Evolutionary conservation across 2,888 invertebrate genomes (phyloP).

Genomic region (Acanthosepion pharaonis): DNA sequence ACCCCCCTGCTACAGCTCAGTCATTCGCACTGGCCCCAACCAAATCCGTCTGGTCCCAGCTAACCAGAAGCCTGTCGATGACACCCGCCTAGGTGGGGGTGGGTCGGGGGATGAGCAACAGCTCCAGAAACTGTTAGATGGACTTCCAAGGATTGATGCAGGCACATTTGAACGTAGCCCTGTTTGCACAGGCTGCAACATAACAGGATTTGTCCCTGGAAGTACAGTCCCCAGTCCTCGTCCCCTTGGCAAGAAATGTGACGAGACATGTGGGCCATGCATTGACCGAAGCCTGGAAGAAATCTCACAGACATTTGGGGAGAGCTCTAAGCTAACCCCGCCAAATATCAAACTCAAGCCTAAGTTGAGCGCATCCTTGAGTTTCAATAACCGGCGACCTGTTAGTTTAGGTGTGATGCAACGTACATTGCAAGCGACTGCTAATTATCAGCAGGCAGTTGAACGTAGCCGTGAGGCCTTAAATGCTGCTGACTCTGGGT

Average conservation of each 20-base stretch:
- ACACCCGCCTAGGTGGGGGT: slow-evolving; percentile 44
- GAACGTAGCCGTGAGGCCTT: slow-evolving; percentile 41
- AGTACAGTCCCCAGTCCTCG: slow-evolving; percentile 55
- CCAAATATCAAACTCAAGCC: slow-evolving; percentile 40
- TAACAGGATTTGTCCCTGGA: slow-evolving; percentile 47
- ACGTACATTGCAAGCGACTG: slow-evolving; percentile 41
- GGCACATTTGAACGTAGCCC: slow-evolving; percentile 66
- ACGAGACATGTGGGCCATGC: slow-evolving; percentile 62
- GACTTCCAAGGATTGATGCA: slow-evolving; percentile 66
- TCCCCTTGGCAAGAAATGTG: slow-evolving; percentile 52
- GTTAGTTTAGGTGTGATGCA: slow-evolving; percentile 46
- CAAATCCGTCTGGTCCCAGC: slow-evolving; percentile 69
- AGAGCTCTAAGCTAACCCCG: slow-evolving; percentile 33
- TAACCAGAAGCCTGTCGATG: slow-evolving; percentile 53
- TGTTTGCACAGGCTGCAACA: slow-evolving; percentile 50
- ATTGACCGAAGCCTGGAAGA: slow-evolving; percentile 69
- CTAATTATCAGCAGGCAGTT: slow-evolving; percentile 34
- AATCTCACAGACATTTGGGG: slow-evolving; percentile 58
- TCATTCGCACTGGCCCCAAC: slow-evolving; percentile 69
- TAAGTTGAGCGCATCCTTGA: slow-evolving; percentile 24
- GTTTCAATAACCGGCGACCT: slow-evolving; percentile 36
- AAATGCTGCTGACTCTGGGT: slow-evolving; percentile 38
- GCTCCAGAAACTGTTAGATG: slow-evolving; percentile 64
- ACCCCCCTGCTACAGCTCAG: slow-evolving; percentile 68
- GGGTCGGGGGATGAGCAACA: slow-evolving; percentile 57